Conservation (phyloP, 2,888 invertebrate genomes). For the Notodonta ziczac region DNA sequence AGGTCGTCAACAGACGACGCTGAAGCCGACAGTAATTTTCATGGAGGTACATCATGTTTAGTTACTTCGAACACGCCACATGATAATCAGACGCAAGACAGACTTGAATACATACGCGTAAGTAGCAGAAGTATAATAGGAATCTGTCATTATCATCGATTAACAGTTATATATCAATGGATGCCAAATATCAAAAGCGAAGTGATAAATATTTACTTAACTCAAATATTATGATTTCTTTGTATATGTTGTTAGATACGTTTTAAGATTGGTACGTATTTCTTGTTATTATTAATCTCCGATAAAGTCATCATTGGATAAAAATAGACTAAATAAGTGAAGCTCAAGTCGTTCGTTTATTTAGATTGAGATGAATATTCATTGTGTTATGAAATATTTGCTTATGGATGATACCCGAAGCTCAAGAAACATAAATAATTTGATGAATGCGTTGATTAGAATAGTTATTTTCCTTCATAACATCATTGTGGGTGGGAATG, state of each 20-base stretch:
- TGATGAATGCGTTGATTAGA: slow-evolving; percentile 26
- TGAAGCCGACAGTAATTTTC: slow-evolving; percentile 46
- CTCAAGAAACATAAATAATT: slow-evolving; percentile 37
- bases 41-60: slow-evolving; percentile 3
- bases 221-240: too few relatives aligned
- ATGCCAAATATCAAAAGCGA: too few relatives aligned
- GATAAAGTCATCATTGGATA: slow-evolving; percentile 12
- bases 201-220: too few relatives aligned
- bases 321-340: slow-evolving; percentile 21
- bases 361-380: slow-evolving; percentile 32
- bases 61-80: not conserved
- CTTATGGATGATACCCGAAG: slow-evolving; percentile 30
- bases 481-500: slow-evolving; percentile 27
- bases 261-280: too few relatives aligned
- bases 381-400: slow-evolving; percentile 39
- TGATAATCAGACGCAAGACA: not conserved
- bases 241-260: too few relatives aligned
- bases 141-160: too few relatives aligned
- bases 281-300: too few relatives aligned
- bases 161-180: too few relatives aligned
- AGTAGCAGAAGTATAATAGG: too few relatives aligned
- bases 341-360: slow-evolving; percentile 23
- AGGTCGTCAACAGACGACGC: slow-evolving; percentile 55
- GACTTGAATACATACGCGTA: not conserved
- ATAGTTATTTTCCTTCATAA: not conserved